Conservation (phyloP, 2,113 vertebrate genomes). For the Capricornis sumatraensis region DNA sequence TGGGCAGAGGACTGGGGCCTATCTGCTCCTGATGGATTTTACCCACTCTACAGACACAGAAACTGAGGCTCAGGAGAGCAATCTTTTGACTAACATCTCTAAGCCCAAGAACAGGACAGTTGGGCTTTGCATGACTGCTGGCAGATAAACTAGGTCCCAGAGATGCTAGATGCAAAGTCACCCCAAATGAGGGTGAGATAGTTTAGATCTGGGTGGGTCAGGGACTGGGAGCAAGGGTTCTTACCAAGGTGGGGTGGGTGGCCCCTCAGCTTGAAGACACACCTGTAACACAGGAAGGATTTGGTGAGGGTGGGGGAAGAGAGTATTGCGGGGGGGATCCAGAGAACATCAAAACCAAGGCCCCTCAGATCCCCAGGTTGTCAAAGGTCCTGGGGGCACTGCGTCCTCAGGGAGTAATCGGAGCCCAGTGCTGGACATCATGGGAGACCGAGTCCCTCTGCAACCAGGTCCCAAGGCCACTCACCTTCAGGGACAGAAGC, state of each 20-base stretch:
- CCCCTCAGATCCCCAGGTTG: conserved; percentile 67
- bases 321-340: accelerated
- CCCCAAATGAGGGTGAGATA: neutral
- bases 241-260: neutral
- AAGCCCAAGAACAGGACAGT: neutral
- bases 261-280: neutral
- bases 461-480: neutral
- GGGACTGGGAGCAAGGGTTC: neutral
- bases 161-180: neutral
- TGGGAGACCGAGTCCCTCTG: neutral
- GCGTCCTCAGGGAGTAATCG: conserved; percentile 53
- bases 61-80: neutral
- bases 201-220: neutral
- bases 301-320: neutral
- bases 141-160: neutral
- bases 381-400: conserved; percentile 67
- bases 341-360: neutral
- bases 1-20: neutral
- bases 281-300: conserved; percentile 30
- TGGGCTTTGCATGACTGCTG: neutral
- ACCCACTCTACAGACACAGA: neutral
- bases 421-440: conserved; percentile 78
- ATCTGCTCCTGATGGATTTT: no score
- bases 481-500: neutral
- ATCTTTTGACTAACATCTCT: neutral